Conservation (phyloP, 2,888 invertebrate genomes). For the Ischnus inquisitorius region DNA sequence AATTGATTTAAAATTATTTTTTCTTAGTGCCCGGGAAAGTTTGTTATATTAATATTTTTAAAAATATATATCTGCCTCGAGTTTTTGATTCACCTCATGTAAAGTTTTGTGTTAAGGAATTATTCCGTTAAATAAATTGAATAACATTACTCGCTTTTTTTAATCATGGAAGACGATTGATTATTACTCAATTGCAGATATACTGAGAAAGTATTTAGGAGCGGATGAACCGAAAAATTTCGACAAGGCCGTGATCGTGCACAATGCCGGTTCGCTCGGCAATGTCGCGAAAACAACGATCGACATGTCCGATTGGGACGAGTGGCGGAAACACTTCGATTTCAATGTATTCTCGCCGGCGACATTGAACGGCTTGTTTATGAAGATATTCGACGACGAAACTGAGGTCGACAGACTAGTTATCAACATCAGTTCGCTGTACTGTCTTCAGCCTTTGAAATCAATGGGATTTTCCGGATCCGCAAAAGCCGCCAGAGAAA, state of each 20-base stretch:
- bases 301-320: conserved; percentile 88
- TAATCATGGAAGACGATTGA: not conserved
- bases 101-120: no score
- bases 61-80: no score
- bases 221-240: conserved; percentile 86
- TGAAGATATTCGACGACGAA: conserved; percentile 88
- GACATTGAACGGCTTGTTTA: conserved; percentile 90
- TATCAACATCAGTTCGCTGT: conserved; percentile 95
- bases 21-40: no score
- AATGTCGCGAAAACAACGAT: conserved; percentile 89
- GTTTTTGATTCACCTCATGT: no score
- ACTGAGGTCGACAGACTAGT: conserved; percentile 85
- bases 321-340: conserved; percentile 90
- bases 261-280: conserved; percentile 95
- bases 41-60: no score
- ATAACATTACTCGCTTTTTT: no score
- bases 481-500: conserved; percentile 95
- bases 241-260: conserved; percentile 91
- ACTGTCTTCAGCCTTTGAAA: conserved; percentile 92
- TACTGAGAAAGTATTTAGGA: conserved; percentile 86
- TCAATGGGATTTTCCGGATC: conserved; percentile 94
- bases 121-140: no score
- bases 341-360: conserved; percentile 92
- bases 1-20: no score
- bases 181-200: conserved; percentile 74